Evolutionary conservation across 2,888 invertebrate species (phyloP).

Genomic region (Leistus spinibarbis): DNA sequence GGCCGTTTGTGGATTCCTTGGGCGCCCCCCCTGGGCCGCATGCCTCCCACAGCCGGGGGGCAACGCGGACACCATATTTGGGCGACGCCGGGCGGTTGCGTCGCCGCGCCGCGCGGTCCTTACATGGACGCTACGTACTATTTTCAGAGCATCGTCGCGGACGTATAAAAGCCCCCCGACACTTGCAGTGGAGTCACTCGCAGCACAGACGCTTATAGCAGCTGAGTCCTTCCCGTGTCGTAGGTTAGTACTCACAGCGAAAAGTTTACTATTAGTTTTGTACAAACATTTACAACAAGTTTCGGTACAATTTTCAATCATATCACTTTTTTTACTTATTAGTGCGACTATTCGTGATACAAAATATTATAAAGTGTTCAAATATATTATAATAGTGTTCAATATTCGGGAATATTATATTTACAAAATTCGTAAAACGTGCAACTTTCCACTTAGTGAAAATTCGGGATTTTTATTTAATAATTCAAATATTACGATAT

Average conservation of each 20-base stretch:
- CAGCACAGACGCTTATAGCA: slow-evolving; percentile 49
- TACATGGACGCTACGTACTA: slow-evolving; percentile 56
- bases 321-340: not conserved
- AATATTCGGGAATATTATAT: no score
- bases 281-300: not conserved
- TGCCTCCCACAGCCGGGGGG: slow-evolving; percentile 39
- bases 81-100: slow-evolving; percentile 56
- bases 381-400: no score
- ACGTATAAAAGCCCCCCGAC: slow-evolving; percentile 48
- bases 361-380: not conserved
- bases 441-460: no score
- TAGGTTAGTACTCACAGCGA: slow-evolving; percentile 18
- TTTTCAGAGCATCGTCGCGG: slow-evolving; percentile 50
- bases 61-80: slow-evolving; percentile 55
- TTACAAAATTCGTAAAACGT: no score
- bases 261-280: not conserved
- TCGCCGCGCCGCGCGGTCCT: slow-evolving; percentile 54
- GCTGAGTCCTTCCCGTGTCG: slow-evolving; percentile 49
- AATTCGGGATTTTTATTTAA: no score
- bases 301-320: not conserved
- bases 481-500: no score
- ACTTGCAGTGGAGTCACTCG: slow-evolving; percentile 46
- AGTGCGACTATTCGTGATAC: not conserved
- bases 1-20: no score
- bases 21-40: not conserved